These are phyloP conservation scores for Metallyticus violacea DNA, from an alignment of 2,888 invertebrate genomes.

Conservation along the genomic window DNA sequence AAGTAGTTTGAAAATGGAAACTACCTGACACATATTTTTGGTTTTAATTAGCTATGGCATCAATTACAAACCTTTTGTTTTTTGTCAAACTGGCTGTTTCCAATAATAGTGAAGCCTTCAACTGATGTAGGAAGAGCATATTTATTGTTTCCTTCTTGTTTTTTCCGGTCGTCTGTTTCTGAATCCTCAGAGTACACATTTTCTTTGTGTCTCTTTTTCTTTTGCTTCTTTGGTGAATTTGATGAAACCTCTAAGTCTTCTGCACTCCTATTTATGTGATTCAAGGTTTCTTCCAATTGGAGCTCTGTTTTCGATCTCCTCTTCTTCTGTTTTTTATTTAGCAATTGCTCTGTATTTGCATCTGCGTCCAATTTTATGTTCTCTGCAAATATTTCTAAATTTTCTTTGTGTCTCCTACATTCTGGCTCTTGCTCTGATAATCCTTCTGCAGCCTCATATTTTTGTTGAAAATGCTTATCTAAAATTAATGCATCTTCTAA, in stretches of 20 bases:
- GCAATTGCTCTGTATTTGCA: neutral
- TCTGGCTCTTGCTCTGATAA: constrained; percentile 38
- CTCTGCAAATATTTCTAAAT: neutral
- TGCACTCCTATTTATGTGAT: neutral
- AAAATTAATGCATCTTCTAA: neutral
- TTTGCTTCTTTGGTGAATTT: neutral
- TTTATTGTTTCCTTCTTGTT: constrained; percentile 25
- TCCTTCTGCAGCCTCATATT: constrained; percentile 35
- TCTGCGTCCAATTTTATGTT: neutral
- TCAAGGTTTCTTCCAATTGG: neutral
- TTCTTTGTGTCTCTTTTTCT: constrained; percentile 35
- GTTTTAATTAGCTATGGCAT: neutral
- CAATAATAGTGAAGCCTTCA: constrained; percentile 63
- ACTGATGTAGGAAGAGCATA: constrained; percentile 9
- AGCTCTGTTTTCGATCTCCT: neutral
- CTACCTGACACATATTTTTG: neutral
- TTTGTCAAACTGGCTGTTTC: constrained; percentile 54
- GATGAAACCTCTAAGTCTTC: neutral
- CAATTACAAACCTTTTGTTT: constrained; percentile 38
- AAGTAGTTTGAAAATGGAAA: neutral
- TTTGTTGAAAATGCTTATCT: neutral
- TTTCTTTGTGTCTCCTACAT: neutral
- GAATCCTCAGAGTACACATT: neutral
- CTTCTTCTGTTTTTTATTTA: neutral
- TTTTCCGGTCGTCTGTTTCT: neutral